Evolutionary conservation across 2,113 vertebrate species (phyloP).

Genomic region (Hippoglossus stenolepis): DNA sequence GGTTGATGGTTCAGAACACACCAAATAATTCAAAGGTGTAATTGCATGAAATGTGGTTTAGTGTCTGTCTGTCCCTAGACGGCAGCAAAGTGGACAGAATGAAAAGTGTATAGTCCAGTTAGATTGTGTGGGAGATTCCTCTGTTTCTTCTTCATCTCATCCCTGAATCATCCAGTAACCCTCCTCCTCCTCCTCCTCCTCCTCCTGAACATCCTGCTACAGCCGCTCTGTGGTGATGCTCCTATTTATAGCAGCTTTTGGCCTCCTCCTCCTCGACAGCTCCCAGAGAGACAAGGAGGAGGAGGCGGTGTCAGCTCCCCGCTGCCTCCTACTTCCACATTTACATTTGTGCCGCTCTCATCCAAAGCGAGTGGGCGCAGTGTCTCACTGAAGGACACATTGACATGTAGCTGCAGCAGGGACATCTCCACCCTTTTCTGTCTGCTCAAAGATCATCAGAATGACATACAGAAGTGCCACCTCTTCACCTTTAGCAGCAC

Average conservation of each 20-base stretch:
- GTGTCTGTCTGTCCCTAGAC: no score
- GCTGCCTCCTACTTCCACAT: constrained; percentile 22
- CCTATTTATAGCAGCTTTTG: constrained; percentile 80
- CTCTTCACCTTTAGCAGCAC: no score
- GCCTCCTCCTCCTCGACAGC: constrained; percentile 32
- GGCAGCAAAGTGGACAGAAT: no score
- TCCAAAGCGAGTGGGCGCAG: constrained; percentile 33
- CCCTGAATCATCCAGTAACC: constrained; percentile 58
- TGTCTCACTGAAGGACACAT: not conserved
- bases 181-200: constrained; percentile 14
- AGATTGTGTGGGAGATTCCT: not conserved
- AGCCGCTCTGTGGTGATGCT: constrained; percentile 29
- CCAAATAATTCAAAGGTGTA: no score
- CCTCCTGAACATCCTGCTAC: constrained; percentile 23
- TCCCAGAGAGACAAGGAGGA: constrained; percentile 38
- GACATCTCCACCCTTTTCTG: no score
- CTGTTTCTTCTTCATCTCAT: constrained; percentile 34
- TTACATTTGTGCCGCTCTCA: not conserved
- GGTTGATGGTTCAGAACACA: no score
- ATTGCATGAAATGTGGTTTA: no score
- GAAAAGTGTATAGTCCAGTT: no score
- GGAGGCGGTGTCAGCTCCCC: constrained; percentile 32
- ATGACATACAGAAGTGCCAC: no score
- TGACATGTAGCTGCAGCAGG: no score
- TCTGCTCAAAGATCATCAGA: no score